Evolutionary conservation across 2,113 vertebrate species (phyloP).

Genomic region (Progne subis): DNA sequence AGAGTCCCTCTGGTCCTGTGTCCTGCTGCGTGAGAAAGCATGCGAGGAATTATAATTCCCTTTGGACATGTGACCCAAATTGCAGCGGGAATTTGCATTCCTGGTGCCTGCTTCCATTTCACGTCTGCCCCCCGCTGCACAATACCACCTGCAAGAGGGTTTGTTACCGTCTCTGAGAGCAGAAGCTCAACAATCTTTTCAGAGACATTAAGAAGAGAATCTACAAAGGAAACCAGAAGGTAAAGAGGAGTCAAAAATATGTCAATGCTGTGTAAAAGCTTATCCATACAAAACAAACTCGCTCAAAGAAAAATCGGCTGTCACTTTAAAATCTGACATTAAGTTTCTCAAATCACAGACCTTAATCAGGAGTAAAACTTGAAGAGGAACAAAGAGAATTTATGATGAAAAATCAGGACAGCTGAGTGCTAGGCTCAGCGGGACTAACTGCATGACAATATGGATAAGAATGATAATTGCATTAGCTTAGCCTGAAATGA

Average conservation of each 20-base stretch:
- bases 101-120: slow-evolving; percentile 32
- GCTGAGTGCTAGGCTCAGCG: slow-evolving; percentile 32
- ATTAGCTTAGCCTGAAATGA: slow-evolving; percentile 35
- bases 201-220: not conserved
- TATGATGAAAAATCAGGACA: slow-evolving; percentile 61
- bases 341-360: slow-evolving; percentile 17
- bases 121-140: not conserved
- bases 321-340: slow-evolving; percentile 51
- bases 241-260: slow-evolving; percentile 2
- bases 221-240: not conserved
- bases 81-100: slow-evolving; percentile 43
- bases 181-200: not conserved
- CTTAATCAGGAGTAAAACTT: slow-evolving; percentile 57
- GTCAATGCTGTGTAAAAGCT: not conserved
- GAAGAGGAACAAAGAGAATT: slow-evolving; percentile 65
- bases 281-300: slow-evolving; percentile 21
- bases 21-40: slow-evolving; percentile 28
- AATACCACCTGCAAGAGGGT: slow-evolving; percentile 11
- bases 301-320: slow-evolving; percentile 33
- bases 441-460: slow-evolving; percentile 64
- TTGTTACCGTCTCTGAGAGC: not conserved
- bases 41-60: slow-evolving; percentile 60
- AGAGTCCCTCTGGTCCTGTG: not conserved
- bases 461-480: slow-evolving; percentile 64
- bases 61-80: slow-evolving; percentile 51